phyloP scores from a whole-genome alignment of 2,888 invertebrate species.

The Protophormia terraenovae region DNA sequence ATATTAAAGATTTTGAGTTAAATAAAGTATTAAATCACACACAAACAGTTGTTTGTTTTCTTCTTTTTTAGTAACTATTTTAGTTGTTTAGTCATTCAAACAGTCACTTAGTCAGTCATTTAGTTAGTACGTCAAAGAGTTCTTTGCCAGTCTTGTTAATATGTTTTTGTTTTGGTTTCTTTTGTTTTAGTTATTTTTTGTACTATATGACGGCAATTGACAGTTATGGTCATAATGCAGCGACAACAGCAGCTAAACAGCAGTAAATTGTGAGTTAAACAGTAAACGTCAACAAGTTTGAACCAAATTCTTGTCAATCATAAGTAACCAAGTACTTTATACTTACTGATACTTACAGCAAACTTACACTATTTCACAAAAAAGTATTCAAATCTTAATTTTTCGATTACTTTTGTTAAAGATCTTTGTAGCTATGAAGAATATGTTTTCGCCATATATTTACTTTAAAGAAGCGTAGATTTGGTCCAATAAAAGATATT shows the following conservation, averaged over 20 bases:
- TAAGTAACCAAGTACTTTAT: conserved; percentile 42
- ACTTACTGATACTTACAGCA: not conserved
- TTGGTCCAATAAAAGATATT: no score
- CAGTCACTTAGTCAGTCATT: conserved; percentile 36
- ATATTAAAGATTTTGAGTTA: conserved; percentile 51
- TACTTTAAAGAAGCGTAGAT: no score
- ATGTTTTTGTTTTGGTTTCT: not conserved
- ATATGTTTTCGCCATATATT: no score
- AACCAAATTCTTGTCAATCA: conserved; percentile 75
- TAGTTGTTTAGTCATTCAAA: conserved; percentile 17
- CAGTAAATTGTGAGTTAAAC: conserved; percentile 53
- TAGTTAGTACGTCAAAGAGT: conserved; percentile 46
- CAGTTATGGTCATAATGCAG: conserved; percentile 65
- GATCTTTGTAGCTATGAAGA: no score
- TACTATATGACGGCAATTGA: conserved; percentile 39
- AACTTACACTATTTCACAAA: conserved; percentile 52
- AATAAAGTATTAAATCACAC: conserved; percentile 38
- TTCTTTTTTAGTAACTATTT: conserved; percentile 11
- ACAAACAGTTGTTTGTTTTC: not conserved
- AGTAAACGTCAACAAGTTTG: conserved; percentile 74
- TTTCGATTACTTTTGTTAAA: no score
- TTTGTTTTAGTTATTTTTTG: conserved; percentile 16
- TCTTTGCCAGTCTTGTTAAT: conserved; percentile 13
- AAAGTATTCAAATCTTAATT: no score
- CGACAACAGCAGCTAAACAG: conserved; percentile 37